Evolutionary conservation across 2,888 invertebrate genomes (phyloP), one percentile per base, ranked within the genome.

Genomic region (Papilio demoleus): DNA sequence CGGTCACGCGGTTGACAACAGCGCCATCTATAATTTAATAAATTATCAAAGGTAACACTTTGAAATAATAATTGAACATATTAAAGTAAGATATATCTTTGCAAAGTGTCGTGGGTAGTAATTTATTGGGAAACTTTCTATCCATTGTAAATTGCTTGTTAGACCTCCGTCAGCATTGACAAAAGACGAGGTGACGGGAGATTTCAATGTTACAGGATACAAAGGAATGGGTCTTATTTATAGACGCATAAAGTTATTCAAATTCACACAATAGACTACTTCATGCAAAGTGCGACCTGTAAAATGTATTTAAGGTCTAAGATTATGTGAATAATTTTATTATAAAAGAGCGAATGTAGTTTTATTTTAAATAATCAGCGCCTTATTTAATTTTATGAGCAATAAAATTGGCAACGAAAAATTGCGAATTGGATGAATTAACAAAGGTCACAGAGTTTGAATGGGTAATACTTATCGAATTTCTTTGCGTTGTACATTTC

Each of bases 71-170:
- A 40, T 56, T 66, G 6, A 47, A 66, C 34, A 22, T 34, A 58
- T 67, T 63, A 53, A 67, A 58, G 14, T 24, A 11, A 45, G 45
- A 17, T 58, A 63, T 58, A 17, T 63, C 56, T 24, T 56, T 22
- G 24, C 50, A 36, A 60, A 67, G 40, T 67, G 38, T 38, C 50
- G 4, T 24, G 38, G n/a, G 14, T 27, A 17, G 58, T 63, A 63
- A 67, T 67, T 67, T 67, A 67, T 67, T 63, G 42, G 42, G 17
- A 63, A 67, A 63, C 62, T 67, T 67, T 24, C 63, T 22, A 56
- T 62, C 62, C 62, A 40, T n/a, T 67, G 62, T 67, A 63, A 67
- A 67, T 67, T 67, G 67, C 67, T 67, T 67, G 67, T 67, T 63
- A 63, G 67, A 67, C 63, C 67, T 63, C 45, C 63, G 67, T 67